These are phyloP conservation scores for Andrena flavipes DNA, from an alignment of 2,888 invertebrate genomes.

Conservation along the genomic window DNA sequence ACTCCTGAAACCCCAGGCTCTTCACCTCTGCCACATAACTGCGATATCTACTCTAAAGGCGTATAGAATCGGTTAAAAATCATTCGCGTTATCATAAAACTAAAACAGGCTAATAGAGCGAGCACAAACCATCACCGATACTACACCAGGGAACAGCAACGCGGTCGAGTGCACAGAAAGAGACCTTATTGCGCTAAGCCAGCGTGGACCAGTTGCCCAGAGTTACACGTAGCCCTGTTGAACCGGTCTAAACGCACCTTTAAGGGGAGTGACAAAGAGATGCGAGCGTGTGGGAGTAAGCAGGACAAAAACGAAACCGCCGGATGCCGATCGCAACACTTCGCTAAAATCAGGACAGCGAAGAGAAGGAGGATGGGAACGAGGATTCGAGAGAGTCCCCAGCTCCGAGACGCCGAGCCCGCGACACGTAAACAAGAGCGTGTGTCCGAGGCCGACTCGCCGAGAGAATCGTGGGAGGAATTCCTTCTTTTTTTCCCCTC, in stretches of 20 bases:
- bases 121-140: neutral
- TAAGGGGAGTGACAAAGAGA: slow-evolving; percentile 55
- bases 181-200: neutral
- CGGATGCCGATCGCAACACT: slow-evolving; percentile 70
- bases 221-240: slow-evolving; percentile 7
- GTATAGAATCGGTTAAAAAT: no score
- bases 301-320: slow-evolving; percentile 57
- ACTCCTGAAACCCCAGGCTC: no score
- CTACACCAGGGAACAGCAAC: neutral
- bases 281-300: slow-evolving; percentile 29
- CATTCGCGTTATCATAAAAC: neutral
- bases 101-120: neutral
- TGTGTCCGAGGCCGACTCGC: slow-evolving; percentile 68
- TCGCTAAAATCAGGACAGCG: slow-evolving; percentile 73
- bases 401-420: slow-evolving; percentile 44
- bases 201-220: neutral
- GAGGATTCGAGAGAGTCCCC: slow-evolving; percentile 64
- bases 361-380: slow-evolving; percentile 68
- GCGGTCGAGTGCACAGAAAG: neutral
- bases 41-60: no score
- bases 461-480: slow-evolving; percentile 69
- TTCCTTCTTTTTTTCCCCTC: slow-evolving; percentile 49
- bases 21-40: no score
- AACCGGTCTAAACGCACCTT: slow-evolving; percentile 60
- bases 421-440: slow-evolving; percentile 73